Conservation (phyloP, 1,140 invertebrate genomes). For the Scaptomyza hsui region DNA sequence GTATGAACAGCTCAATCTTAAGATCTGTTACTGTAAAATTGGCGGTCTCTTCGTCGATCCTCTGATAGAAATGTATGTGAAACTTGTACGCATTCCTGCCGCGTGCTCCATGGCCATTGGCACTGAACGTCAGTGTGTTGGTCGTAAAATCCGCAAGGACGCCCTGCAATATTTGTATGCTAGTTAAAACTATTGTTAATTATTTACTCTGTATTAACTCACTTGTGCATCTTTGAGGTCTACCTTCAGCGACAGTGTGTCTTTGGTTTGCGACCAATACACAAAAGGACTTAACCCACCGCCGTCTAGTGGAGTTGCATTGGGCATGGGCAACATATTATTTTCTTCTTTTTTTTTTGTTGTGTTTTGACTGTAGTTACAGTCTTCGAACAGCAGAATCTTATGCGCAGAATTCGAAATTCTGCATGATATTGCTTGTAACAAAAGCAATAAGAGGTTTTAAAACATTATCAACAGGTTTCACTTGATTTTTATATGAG, state of each 20-base stretch:
- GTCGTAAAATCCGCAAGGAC: conserved; percentile 85
- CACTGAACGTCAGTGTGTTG: conserved; percentile 87
- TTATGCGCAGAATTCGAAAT: not conserved
- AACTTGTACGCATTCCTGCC: conserved; percentile 90
- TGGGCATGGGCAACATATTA: conserved; percentile 26
- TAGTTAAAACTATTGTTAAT: conserved; percentile 52
- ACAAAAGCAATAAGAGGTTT: not conserved
- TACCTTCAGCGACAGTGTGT: conserved; percentile 90
- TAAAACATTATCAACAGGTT: not conserved
- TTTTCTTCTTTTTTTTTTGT: not conserved
- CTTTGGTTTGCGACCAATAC: conserved; percentile 95
- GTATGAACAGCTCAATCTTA: conserved; percentile 90
- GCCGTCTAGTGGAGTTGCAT: conserved; percentile 20
- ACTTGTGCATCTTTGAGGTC: conserved; percentile 90
- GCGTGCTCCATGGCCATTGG: conserved; percentile 88
- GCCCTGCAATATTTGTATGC: conserved; percentile 37
- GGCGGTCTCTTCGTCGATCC: conserved; percentile 88
- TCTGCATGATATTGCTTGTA: not conserved
- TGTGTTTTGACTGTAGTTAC: not conserved
- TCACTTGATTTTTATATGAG: not conserved
- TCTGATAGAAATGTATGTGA: conserved; percentile 88
- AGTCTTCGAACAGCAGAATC: not conserved
- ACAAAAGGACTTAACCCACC: conserved; percentile 91
- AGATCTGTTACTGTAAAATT: conserved; percentile 87
- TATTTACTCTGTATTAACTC: conserved; percentile 42